Percentiles rank a stretch among this genome's conserved stretches.
These are phyloP conservation scores for Margarornis squamiger DNA, from an alignment of 2,797 vertebrate species.

Conservation along the genomic window DNA sequence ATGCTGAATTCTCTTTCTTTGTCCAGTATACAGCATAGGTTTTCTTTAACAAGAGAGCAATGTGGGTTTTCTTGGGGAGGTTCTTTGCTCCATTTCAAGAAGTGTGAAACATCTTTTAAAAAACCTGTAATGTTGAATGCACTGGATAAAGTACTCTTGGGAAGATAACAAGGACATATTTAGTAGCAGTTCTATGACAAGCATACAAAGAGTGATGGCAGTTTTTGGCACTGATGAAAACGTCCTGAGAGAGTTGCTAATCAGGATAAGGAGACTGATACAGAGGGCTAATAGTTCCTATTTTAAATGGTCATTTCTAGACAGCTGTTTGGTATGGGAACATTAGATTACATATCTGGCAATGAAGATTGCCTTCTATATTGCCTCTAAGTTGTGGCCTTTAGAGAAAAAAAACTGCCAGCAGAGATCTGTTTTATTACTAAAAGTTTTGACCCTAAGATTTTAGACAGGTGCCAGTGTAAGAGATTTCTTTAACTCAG, in stretches of 20 bases:
- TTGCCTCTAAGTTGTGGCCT: not conserved
- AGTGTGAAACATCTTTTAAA: not conserved
- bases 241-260: not conserved
- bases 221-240: not conserved
- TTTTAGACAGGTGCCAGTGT: not conserved
- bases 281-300: not conserved
- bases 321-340: not conserved
- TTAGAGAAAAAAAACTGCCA: not conserved
- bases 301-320: not conserved
- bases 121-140: not conserved
- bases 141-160: not conserved
- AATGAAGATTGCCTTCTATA: not conserved
- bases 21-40: fast-evolving
- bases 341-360: not conserved
- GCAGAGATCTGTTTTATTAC: not conserved
- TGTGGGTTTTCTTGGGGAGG: no score
- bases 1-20: not conserved
- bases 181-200: not conserved
- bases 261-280: not conserved
- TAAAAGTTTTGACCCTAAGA: not conserved
- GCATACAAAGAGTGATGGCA: not conserved
- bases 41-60: not conserved
- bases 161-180: not conserved
- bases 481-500: not conserved
- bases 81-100: not conserved